A percentile compares a stretch with the other conserved stretches of the same genome.
phyloP scores from a whole-genome alignment of 2,797 vertebrate species.

The Melanotaenia trifasciata region DNA sequence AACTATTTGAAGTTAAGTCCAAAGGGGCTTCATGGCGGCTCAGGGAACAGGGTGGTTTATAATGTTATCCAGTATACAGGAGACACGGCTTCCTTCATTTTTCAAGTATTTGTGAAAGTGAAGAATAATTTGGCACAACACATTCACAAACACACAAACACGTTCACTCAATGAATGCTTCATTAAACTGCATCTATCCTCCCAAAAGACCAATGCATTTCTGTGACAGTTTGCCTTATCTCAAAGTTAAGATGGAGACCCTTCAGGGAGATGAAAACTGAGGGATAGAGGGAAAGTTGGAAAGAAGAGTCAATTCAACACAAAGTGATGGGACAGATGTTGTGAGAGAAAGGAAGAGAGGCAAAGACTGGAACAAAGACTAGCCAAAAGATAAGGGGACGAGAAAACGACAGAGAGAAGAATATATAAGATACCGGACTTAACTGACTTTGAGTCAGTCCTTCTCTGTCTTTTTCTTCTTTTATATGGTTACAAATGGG shows the following conservation, averaged over 20 bases:
- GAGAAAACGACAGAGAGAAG: constrained; percentile 1
- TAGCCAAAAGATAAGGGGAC: constrained; percentile 21
- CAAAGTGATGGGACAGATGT: constrained; percentile 43
- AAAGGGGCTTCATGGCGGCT: constrained; percentile 52
- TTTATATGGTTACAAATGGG: constrained; percentile 75
- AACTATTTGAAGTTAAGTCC: constrained; percentile 70
- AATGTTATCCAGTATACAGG: constrained; percentile 66
- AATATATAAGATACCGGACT: constrained; percentile 33
- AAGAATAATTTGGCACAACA: constrained; percentile 47
- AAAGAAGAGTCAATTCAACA: constrained; percentile 27
- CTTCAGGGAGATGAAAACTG: constrained; percentile 70
- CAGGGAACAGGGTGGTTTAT: constrained; percentile 55
- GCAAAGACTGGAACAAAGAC: constrained; percentile 21
- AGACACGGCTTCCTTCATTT: constrained; percentile 51
- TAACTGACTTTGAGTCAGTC: constrained; percentile 41
- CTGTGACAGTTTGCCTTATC: constrained; percentile 61
- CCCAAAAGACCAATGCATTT: constrained; percentile 66
- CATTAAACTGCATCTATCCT: constrained; percentile 70
- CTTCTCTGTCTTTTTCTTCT: constrained; percentile 29
- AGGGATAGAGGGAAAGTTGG: constrained; percentile 41
- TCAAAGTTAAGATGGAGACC: constrained; percentile 65
- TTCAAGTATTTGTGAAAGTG: constrained; percentile 27
- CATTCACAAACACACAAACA: constrained; percentile 27
- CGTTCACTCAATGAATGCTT: constrained; percentile 55
- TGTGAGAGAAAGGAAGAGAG: constrained; percentile 33